phyloP scores from a whole-genome alignment of 2,113 vertebrate genomes.

The Atherinomorus stipes region DNA sequence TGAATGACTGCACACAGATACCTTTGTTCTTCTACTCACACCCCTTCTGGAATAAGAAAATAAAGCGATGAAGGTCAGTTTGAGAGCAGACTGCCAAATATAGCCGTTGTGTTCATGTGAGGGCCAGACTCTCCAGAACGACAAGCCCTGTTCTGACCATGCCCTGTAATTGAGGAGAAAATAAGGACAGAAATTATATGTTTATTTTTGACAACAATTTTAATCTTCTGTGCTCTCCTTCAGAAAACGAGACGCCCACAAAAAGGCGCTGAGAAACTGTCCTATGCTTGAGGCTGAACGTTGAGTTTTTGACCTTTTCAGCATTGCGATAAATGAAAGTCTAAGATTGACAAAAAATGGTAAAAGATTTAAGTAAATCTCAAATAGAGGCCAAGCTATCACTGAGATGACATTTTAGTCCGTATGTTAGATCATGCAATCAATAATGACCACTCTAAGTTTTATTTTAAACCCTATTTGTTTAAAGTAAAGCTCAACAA shows the following conservation, averaged over 20 bases:
- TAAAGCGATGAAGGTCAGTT: conserved; percentile 83
- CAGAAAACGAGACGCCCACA: conserved; percentile 83
- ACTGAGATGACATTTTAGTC: too few relatives aligned
- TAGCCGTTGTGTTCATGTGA: conserved; percentile 86
- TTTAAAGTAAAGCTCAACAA: neutral
- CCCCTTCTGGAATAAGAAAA: conserved; percentile 74
- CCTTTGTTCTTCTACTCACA: conserved; percentile 72
- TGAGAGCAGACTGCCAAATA: conserved; percentile 87
- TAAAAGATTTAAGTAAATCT: neutral
- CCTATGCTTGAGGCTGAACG: conserved; percentile 66
- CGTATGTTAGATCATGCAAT: too few relatives aligned
- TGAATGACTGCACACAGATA: conserved; percentile 50
- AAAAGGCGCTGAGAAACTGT: conserved; percentile 79
- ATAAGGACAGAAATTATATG: conserved; percentile 89
- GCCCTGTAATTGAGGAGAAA: conserved; percentile 90
- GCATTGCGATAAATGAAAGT: conserved; percentile 50
- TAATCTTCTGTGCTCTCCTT: conserved; percentile 87
- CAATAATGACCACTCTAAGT: neutral
- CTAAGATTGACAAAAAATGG: neutral
- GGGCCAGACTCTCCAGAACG: conserved; percentile 85
- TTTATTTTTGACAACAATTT: conserved; percentile 91
- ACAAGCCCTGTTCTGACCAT: conserved; percentile 84
- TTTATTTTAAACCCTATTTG: neutral
- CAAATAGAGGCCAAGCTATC: neutral
- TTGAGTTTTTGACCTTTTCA: conserved; percentile 50